Conservation (phyloP, 2,888 invertebrate genomes). For the Didymodactylos carnosus region DNA sequence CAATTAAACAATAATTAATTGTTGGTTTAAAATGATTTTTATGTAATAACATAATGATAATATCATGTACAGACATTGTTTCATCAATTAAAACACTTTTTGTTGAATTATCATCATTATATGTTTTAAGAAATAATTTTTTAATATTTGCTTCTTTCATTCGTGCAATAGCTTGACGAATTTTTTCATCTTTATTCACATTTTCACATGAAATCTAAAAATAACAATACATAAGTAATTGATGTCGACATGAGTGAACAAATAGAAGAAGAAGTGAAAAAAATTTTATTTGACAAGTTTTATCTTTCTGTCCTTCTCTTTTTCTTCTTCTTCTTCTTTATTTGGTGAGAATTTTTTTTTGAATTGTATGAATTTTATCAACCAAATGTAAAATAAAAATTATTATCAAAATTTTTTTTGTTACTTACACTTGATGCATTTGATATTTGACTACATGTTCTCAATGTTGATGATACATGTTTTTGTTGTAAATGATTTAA, state of each 20-base stretch:
- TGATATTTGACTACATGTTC: neutral
- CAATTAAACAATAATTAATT: slow-evolving; percentile 79
- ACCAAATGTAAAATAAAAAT: neutral
- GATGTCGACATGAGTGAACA: no score
- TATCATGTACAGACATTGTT: slow-evolving; percentile 58
- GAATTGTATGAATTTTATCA: no score
- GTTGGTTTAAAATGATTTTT: slow-evolving; percentile 61
- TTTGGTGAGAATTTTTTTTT: no score
- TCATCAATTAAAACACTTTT: slow-evolving; percentile 89
- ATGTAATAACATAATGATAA: slow-evolving; percentile 50
- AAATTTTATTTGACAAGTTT: no score
- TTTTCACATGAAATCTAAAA: neutral
- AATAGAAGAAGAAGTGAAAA: no score
- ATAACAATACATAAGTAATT: no score
- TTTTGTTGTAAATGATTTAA: neutral
- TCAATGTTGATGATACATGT: no score
- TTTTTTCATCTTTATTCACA: neutral
- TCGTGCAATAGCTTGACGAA: slow-evolving; percentile 57
- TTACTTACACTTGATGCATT: neutral
- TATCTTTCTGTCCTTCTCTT: no score
- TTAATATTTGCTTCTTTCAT: slow-evolving; percentile 83
- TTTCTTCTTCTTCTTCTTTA: no score
- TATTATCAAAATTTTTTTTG: neutral
- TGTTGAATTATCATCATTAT: slow-evolving; percentile 61
- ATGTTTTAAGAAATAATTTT: slow-evolving; percentile 34